Base-by-base conservation (phyloP, 2,797 vertebrate genomes). In the Euphonia xanthogaster region DNA sequence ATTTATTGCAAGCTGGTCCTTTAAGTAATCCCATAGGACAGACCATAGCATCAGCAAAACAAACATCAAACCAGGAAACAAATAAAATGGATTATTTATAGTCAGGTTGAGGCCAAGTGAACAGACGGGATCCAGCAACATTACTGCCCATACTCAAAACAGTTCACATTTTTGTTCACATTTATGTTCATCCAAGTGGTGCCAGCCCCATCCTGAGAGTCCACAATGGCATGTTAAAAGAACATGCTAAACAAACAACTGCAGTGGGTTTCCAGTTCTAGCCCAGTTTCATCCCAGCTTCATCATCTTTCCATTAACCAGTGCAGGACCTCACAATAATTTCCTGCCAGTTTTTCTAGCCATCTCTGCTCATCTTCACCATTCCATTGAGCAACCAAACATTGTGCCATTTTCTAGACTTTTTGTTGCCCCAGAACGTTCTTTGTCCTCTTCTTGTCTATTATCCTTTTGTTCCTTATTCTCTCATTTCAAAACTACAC, bases 61-160 rank as follows among this genome's bases (percentile, higher is more conserved):
- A 92, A 95, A 93, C 40, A 60, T 30, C 51, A 84, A 86, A 89
- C 53, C 53, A 91, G 78, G 80, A 93, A 94, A 93, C 70, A 78
- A 91, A 90, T 48, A 45, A 94, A 89, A 88, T 51, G n/a, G 75
- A 83, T 90, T 91, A 58, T 86, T 84, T 75, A 55, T 47, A 86
- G 51, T 35, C 67, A 63, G 45, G 72, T 58, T 54, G 33, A 78
- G 22, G 70, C 70, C 58, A 82, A 62, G 50, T 37, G 81, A 94
- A 80, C 88, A 97, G 96, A 95, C 51, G 48, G 74, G 24, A 85
- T 25, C 72, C 60, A 70, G 57, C 45, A 86, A 88, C 14, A 22
- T 12, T 72, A 68, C 31, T 61, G 66, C 27, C 57, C 75, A 45
- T 62, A 79, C 13, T 35, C 50, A 72, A 80, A 80, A 61, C 14